Conservation (phyloP, 2,888 invertebrate genomes). For the Scaptomyza cyrtandrae region DNA sequence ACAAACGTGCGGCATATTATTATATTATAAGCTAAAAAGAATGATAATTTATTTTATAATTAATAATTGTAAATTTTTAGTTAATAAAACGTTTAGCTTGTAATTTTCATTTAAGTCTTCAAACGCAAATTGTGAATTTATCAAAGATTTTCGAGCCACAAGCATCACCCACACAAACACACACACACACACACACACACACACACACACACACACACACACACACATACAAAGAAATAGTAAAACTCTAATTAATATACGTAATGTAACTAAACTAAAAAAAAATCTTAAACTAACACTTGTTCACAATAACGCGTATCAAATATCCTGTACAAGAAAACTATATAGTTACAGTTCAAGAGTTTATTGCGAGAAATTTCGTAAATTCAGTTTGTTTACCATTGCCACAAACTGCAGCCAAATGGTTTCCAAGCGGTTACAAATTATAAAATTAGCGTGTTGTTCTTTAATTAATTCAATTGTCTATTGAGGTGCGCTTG, state of each 20-base stretch:
- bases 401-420: slow-evolving; percentile 21
- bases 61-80: slow-evolving; percentile 76
- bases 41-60: slow-evolving; percentile 75
- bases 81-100: slow-evolving; percentile 66
- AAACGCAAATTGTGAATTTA: slow-evolving; percentile 53
- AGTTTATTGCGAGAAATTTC: slow-evolving; percentile 22
- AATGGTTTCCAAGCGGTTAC: slow-evolving; percentile 24
- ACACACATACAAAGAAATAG: slow-evolving; percentile 36
- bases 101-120: slow-evolving; percentile 62
- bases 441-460: slow-evolving; percentile 22
- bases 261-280: slow-evolving; percentile 14
- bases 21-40: slow-evolving; percentile 61
- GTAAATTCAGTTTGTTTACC: slow-evolving; percentile 28
- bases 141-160: slow-evolving; percentile 40
- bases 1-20: slow-evolving; percentile 61
- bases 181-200: slow-evolving; percentile 52
- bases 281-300: slow-evolving; percentile 33
- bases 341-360: slow-evolving; percentile 50
- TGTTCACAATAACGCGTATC: slow-evolving; percentile 65
- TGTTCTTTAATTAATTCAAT: slow-evolving; percentile 9
- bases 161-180: slow-evolving; percentile 50
- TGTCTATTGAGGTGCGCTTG: slow-evolving; percentile 8
- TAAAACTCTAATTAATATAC: slow-evolving; percentile 28
- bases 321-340: slow-evolving; percentile 54
- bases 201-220: slow-evolving; percentile 50